Percentiles rank a stretch among this genome's conserved stretches.
Conservation (phyloP, 2,113 vertebrate genomes). For the Coryphaenoides rupestris region DNA sequence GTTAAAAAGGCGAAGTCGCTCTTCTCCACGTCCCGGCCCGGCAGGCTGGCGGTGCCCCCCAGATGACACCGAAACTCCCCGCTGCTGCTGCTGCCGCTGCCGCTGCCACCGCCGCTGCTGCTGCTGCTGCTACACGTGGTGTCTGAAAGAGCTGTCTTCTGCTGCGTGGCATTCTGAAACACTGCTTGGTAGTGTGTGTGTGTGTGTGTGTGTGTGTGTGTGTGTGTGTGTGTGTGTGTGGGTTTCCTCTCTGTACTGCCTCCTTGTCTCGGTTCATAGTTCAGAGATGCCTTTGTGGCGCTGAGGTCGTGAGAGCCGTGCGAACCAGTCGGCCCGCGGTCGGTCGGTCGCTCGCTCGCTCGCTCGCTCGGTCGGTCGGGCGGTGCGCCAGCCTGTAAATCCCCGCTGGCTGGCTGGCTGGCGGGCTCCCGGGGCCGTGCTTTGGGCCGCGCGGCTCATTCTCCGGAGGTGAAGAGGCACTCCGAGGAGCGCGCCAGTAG, state of each 20-base stretch:
- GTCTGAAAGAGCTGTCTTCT: conserved; percentile 34
- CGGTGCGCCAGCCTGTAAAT: conserved; percentile 77
- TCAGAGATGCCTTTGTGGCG: conserved; percentile 72
- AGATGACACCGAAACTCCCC: conserved; percentile 55
- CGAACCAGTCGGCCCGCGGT: conserved; percentile 77
- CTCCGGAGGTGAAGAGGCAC: conserved; percentile 67
- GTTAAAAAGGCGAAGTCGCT: conserved; percentile 29
- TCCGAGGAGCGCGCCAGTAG: no score
- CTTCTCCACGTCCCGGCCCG: conserved; percentile 29
- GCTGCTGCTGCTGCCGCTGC: conserved; percentile 36
- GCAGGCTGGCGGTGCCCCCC: conserved; percentile 47
- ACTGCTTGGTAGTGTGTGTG: conserved; percentile 66
- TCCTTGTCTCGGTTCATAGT: conserved; percentile 71
- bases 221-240: no score
- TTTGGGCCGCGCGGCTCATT: conserved; percentile 51
- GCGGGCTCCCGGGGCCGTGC: conserved; percentile 47
- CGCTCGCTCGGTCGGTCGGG: no score
- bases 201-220: no score
- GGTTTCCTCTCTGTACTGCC: conserved; percentile 59
- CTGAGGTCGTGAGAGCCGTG: conserved; percentile 84
- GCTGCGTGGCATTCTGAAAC: conserved; percentile 15
- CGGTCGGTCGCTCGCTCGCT: conserved; percentile 72
- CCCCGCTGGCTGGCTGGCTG: conserved; percentile 73
- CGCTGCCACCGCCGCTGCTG: conserved; percentile 29
- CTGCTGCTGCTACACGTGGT: conserved; percentile 29